These are phyloP conservation scores for Reinhardtius hippoglossoides DNA, from an alignment of 2,113 vertebrate species.

Conservation along the genomic window DNA sequence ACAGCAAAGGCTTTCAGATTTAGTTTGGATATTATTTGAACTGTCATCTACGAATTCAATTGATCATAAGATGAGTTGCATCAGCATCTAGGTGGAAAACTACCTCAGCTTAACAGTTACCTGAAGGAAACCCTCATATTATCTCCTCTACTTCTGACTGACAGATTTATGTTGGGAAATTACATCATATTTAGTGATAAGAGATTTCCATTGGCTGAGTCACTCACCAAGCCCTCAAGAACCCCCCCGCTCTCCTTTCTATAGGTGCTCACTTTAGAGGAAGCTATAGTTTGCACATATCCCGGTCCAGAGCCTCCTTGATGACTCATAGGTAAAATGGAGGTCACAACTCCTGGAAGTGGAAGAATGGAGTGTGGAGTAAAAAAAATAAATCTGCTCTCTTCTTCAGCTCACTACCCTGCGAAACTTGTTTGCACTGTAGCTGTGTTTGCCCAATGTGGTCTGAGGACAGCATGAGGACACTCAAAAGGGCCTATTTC, in stretches of 20 bases:
- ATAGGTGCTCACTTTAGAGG: constrained; percentile 50
- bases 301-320: constrained; percentile 37
- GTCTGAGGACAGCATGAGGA: constrained; percentile 57
- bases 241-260: constrained; percentile 14
- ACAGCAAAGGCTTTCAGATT: background rate
- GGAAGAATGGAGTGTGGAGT: constrained; percentile 1
- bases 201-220: constrained; percentile 23
- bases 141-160: background rate
- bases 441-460: constrained; percentile 47
- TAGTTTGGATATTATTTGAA: background rate
- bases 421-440: constrained; percentile 58
- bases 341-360: constrained; percentile 55
- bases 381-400: background rate
- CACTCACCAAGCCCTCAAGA: background rate
- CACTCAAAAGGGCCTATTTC: constrained; percentile 60
- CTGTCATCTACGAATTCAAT: background rate
- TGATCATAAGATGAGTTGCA: background rate
- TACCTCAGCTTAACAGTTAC: background rate
- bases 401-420: constrained; percentile 41
- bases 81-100: background rate
- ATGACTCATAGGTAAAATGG: constrained; percentile 74
- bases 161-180: constrained; percentile 13
- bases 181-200: background rate
- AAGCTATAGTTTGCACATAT: constrained; percentile 59
- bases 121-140: constrained; percentile 20